Percentiles rank a stretch among this genome's conserved stretches.
Conservation (phyloP, 2,888 invertebrate species). For the Drosophila emarginata region DNA sequence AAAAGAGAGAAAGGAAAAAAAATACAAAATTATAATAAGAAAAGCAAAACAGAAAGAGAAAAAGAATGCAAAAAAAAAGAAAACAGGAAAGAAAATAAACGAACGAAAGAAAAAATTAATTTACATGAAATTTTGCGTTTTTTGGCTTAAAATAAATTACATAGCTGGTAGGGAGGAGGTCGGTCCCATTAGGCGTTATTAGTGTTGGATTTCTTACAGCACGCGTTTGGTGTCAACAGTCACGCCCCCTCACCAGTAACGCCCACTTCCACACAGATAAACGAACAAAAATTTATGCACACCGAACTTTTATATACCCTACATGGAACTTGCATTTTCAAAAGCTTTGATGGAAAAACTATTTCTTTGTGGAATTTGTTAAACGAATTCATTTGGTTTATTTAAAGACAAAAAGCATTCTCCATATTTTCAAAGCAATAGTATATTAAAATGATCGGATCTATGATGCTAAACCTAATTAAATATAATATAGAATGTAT, state of each 20-base stretch:
- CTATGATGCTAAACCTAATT: too few species aligned
- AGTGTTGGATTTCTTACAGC: slow-evolving; percentile 51
- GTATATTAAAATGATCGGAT: too few species aligned
- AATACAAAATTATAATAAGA: slow-evolving; percentile 55
- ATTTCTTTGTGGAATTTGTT: too few species aligned
- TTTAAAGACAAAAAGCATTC: too few species aligned
- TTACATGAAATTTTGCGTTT: slow-evolving; percentile 61
- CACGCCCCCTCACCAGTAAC: slow-evolving; percentile 29
- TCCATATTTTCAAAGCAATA: too few species aligned
- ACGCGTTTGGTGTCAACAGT: slow-evolving; percentile 37
- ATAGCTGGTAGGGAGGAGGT: slow-evolving; percentile 24
- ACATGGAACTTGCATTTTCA: background rate
- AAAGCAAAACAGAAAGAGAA: slow-evolving; percentile 33
- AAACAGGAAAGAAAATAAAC: slow-evolving; percentile 16
- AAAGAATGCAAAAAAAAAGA: background rate
- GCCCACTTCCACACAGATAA: background rate
- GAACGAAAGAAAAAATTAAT: slow-evolving; percentile 60
- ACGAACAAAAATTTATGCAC: background rate
- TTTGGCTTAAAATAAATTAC: slow-evolving; percentile 52
- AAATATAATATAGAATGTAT: too few species aligned
- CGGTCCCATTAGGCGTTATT: slow-evolving; percentile 51
- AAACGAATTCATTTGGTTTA: too few species aligned
- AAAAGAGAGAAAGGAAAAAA: slow-evolving; percentile 43
- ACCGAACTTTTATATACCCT: background rate
- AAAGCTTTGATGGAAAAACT: too few species aligned